phyloP scores from a whole-genome alignment of 2,113 vertebrate genomes.

The Oncorhynchus tshawytscha region DNA sequence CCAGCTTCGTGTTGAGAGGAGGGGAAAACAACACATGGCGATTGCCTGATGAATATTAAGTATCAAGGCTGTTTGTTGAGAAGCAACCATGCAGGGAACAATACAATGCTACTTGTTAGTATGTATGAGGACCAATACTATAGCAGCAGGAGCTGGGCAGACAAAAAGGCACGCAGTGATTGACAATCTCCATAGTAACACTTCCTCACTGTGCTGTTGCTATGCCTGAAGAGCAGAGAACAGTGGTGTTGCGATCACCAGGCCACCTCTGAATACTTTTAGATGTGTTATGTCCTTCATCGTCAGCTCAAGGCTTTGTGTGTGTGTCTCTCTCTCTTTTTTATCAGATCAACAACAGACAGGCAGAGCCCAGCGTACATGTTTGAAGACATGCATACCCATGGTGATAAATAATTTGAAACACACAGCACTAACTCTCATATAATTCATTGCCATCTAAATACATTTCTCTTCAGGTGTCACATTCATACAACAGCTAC shows the following conservation, averaged over 20 bases:
- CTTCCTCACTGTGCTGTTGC: too few species aligned
- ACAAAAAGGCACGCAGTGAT: too few species aligned
- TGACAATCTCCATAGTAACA: too few species aligned
- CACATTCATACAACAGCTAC: too few species aligned
- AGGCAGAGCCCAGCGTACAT: too few species aligned
- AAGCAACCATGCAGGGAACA: not conserved
- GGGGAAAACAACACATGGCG: too few species aligned
- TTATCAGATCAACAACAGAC: constrained; percentile 11
- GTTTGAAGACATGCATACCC: constrained; percentile 42
- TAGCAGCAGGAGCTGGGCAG: too few species aligned
- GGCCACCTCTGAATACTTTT: constrained; percentile 23
- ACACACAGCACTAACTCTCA: not conserved
- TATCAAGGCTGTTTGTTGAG: not conserved
- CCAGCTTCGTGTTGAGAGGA: too few species aligned
- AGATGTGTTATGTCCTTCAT: constrained; percentile 42
- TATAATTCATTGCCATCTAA: too few species aligned
- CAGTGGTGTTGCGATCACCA: constrained; percentile 3
- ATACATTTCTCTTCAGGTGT: too few species aligned
- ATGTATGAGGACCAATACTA: too few species aligned
- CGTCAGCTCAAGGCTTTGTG: constrained; percentile 14
- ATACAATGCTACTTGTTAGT: too few species aligned
- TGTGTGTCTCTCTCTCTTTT: constrained; percentile 17
- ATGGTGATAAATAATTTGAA: constrained; percentile 34
- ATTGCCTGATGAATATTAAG: not conserved
- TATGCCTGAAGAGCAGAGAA: not conserved